phyloP scores from a whole-genome alignment of 2,888 invertebrate species.

The Plagodis pulveraria region DNA sequence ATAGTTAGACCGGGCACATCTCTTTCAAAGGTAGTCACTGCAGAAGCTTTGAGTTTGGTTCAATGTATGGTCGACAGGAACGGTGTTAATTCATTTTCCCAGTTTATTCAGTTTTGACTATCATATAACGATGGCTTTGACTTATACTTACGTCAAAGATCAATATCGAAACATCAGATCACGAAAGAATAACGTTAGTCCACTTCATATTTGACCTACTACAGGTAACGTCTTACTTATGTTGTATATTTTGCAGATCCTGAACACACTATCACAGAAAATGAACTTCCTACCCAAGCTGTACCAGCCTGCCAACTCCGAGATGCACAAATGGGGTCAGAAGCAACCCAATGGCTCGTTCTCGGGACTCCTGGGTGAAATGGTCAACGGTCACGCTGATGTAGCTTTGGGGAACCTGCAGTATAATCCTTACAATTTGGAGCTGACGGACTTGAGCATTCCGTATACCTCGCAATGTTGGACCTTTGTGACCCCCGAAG shows the following conservation, averaged over 20 bases:
- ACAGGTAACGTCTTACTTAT: background rate
- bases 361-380: constrained; percentile 90
- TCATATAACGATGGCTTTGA: too few relatives aligned
- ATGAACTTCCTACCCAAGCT: constrained; percentile 90
- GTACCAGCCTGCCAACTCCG: constrained; percentile 87
- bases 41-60: too few relatives aligned
- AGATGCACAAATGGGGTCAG: constrained; percentile 88
- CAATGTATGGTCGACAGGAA: too few relatives aligned
- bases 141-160: too few relatives aligned
- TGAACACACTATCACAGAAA: constrained; percentile 86
- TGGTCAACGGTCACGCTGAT: constrained; percentile 88
- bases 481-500: constrained; percentile 93
- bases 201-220: too few relatives aligned
- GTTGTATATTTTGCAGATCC: constrained; percentile 78
- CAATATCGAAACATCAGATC: too few relatives aligned
- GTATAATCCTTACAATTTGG: constrained; percentile 88
- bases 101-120: too few relatives aligned
- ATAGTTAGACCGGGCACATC: too few relatives aligned
- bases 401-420: constrained; percentile 92
- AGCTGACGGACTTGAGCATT: constrained; percentile 89
- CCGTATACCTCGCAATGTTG: constrained; percentile 94
- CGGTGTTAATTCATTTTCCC: too few relatives aligned
- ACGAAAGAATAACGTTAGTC: background rate
- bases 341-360: constrained; percentile 86
- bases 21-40: too few relatives aligned